These are phyloP conservation scores for Bucorvus abyssinicus DNA, from an alignment of 2,797 vertebrate species.

Conservation along the genomic window DNA sequence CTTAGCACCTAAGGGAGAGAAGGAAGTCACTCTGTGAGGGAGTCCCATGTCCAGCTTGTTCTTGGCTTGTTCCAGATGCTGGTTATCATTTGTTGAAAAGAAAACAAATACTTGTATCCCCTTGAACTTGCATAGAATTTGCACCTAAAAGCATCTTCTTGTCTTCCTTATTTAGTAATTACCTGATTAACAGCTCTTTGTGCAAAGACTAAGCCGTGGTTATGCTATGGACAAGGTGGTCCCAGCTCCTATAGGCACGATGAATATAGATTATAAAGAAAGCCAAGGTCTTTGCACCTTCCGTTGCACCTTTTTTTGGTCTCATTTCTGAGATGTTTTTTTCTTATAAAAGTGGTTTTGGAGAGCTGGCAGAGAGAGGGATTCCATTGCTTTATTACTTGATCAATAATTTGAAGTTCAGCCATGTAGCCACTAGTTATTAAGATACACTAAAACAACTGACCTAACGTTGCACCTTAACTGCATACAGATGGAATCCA, in stretches of 20 bases:
- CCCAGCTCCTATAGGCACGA: not conserved
- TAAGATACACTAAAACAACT: not conserved
- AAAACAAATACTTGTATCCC: not conserved
- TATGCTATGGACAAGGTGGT: not conserved
- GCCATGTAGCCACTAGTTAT: not conserved
- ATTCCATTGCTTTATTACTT: not conserved
- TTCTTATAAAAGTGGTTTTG: not conserved
- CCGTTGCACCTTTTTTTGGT: not conserved
- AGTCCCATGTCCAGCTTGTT: not conserved
- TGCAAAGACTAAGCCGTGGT: not conserved
- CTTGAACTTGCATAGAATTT: not conserved
- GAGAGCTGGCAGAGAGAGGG: not conserved
- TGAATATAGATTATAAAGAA: not conserved
- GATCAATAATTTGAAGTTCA: conserved; percentile 10
- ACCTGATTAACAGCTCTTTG: not conserved
- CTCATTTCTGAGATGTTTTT: not conserved
- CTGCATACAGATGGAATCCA: not conserved
- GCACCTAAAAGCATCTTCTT: not conserved
- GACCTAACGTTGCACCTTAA: not conserved
- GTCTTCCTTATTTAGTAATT: not conserved
- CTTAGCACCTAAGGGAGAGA: not conserved
- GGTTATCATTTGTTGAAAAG: not conserved
- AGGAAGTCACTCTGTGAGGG: not conserved
- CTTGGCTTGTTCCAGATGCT: not conserved
- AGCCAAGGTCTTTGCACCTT: not conserved